Conservation (phyloP, 2,797 vertebrate species). For the Synanceia verrucosa region DNA sequence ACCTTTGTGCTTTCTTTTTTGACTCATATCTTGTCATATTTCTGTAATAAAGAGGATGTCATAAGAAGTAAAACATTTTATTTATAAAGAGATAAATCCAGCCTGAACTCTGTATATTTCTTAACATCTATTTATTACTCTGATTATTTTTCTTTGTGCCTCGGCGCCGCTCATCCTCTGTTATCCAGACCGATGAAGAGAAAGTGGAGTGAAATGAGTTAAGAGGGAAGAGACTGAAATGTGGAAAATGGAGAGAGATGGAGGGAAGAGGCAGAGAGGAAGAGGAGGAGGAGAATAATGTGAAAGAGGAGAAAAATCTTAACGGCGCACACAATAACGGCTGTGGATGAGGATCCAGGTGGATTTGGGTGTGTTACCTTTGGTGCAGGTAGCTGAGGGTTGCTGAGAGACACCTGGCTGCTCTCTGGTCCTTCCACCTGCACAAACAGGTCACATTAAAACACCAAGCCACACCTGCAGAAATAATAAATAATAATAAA, state of each 20-base stretch:
- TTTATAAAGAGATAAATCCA: not conserved
- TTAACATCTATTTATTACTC: slow-evolving; percentile 21
- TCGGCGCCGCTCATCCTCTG: slow-evolving; percentile 7
- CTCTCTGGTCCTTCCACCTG: slow-evolving; percentile 48
- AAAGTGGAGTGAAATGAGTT: slow-evolving; percentile 25
- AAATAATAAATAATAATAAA: too few species aligned
- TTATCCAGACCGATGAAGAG: slow-evolving; percentile 21
- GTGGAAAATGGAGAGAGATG: slow-evolving; percentile 24
- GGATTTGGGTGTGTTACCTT: slow-evolving; percentile 52
- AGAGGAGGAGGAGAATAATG: slow-evolving; percentile 53
- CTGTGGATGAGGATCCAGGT: not conserved
- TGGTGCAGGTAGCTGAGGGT: slow-evolving; percentile 32
- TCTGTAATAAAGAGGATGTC: not conserved
- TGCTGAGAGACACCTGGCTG: not conserved
- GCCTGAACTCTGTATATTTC: not conserved
- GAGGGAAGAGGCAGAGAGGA: slow-evolving; percentile 17
- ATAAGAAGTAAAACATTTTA: not conserved
- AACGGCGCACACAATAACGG: slow-evolving; percentile 58
- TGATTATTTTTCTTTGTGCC: slow-evolving; percentile 21
- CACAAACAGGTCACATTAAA: slow-evolving; percentile 23
- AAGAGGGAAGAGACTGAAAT: slow-evolving; percentile 22
- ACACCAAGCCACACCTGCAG: not conserved
- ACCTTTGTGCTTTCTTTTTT: not conserved
- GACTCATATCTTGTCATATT: not conserved
- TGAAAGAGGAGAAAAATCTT: slow-evolving; percentile 66